Evolutionary conservation across 2,113 vertebrate species (phyloP), one percentile per base, ranked within the genome.

Genomic region (Microtus montanus): DNA sequence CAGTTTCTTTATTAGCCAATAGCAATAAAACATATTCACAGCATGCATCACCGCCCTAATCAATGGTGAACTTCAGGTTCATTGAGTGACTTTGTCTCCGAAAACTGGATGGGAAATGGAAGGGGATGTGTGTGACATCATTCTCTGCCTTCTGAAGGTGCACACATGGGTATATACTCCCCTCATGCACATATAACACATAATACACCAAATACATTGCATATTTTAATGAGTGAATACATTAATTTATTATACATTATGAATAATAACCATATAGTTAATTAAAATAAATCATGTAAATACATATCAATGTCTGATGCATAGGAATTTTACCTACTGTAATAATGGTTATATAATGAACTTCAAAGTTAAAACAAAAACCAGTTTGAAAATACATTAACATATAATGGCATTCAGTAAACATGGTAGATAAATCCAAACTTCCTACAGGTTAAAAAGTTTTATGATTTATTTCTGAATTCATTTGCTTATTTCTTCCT

Each of bases 341-440:
- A n/a, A 73, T 35, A 47, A 15, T 47, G 24, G 63, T 90, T 93
- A 87, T 33, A 20, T 26, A 73, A 35, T 47, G 30, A 71, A 13
- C 10, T 95, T 84, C 47, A 90, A 83, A 87, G 33, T 84, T 64
- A 92, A 95, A 85, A 84, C 54, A 78, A 44, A 82, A 89, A 73
- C 7, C 17, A 52, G 33, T 38, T 41, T 70, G 84, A 70, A 77
- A 89, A 38, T 77, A 75, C 1, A 41, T 17, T 58, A 58, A 58
- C 5, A 19, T 58, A 58, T 58, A 89, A 52, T 87, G 10, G 1
- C 24, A 33, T 92, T 66, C 63, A 78, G 11, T 41, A 47, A 64
- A 77, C 89, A 35, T 47, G 80, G 47, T 20, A 9, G n/a, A 38
- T 38, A 28, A 26, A 86, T 71, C 4, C 33, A 47, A 63, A 41